These are phyloP conservation scores for Bryconaethiops microstoma DNA, from an alignment of 2,797 vertebrate species.

Conservation along the genomic window DNA sequence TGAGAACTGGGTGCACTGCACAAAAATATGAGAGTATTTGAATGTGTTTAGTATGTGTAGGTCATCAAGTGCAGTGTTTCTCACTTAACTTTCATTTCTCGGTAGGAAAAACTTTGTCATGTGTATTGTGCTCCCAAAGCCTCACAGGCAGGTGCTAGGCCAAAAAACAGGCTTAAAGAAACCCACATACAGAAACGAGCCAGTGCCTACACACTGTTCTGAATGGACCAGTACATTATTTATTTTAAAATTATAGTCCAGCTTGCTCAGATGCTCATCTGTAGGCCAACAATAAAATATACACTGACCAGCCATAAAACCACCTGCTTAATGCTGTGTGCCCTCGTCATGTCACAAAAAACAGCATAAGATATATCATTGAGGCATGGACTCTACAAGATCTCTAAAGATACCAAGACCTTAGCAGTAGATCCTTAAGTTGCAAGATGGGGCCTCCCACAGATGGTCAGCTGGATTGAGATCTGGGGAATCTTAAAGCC, in stretches of 20 bases:
- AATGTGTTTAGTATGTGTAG: not conserved
- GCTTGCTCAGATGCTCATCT: not conserved
- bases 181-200: not conserved
- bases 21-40: not conserved
- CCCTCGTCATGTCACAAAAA: no score
- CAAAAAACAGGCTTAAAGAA: not conserved
- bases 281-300: no score
- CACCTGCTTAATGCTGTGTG: no score
- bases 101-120: not conserved
- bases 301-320: no score
- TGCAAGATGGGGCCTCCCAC: no score
- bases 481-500: no score
- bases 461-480: no score
- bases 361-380: no score
- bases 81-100: not conserved
- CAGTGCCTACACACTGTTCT: not conserved
- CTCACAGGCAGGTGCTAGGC: not conserved
- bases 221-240: not conserved
- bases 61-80: not conserved
- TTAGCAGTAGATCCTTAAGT: no score
- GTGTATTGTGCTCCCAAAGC: not conserved
- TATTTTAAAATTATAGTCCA: not conserved
- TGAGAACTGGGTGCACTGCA: not conserved
- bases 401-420: no score
- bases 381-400: no score